Base-by-base conservation (phyloP, 2,888 invertebrate species). In the Candidula unifasciata region DNA sequence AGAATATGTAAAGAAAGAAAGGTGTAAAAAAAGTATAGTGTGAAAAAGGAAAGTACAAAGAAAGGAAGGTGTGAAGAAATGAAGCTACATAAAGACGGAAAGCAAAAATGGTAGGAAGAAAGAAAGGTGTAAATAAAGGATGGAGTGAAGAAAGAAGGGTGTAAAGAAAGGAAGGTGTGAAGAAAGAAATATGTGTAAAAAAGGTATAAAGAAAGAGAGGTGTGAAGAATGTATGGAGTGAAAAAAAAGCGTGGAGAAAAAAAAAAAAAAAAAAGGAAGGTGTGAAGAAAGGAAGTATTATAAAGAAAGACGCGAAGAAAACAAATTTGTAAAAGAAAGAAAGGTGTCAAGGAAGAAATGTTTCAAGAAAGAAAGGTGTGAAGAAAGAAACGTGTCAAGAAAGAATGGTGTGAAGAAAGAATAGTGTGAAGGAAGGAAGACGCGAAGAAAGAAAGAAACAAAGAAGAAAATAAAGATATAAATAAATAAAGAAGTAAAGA, bases 301-400 rank as follows among this genome's bases (percentile, higher is more conserved):
- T 52, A 37, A 44, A 68, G 80, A 68, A 27, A 68, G 33, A 80
- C 68, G 35, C 13, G 68, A 44, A 80, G 69, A 69, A 68, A 44
- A 44, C 35, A 30, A 69, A 52, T n/a, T 66, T 27, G 44, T 68
- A 30, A n/a, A 80, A 27, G 68, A 68, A 68, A 6, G 68, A 69
- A 80, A n/a, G 30, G 79, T 60, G 33, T 16, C 24, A 66, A 27
- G 66, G 80, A 80, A 37, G 30, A 16, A 80, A 33, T 30, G n/a
- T 10, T 18, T 16, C 21, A 24, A 44, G 27, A 52, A 24, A 60
- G 16, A 37, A 27, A 69, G 68, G 68, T 1, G 18, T 0, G 68
- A n/a, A 18, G n/a, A 33, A 37, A 44, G 52, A 73, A 30, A 57
- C 3, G 52, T 3, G 33, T 6, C 33, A 52, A 82, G 57, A 82